Percentiles rank a stretch among this genome's conserved stretches.
Evolutionary conservation across 1,140 invertebrate species (phyloP).

Genomic region (Arion vulgaris): DNA sequence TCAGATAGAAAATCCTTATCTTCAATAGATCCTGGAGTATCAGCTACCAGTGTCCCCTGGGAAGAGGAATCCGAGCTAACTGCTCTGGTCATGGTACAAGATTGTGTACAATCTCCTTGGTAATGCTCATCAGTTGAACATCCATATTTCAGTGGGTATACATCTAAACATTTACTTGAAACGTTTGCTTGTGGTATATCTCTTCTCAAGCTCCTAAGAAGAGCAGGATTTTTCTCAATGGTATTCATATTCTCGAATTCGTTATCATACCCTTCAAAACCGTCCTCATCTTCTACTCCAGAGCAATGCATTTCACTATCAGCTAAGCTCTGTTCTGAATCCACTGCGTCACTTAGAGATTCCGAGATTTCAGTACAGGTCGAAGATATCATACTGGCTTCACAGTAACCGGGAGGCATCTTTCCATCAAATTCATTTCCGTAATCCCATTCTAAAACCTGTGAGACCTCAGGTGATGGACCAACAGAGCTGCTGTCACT

Average conservation of each 20-base stretch:
- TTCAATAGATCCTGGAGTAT: constrained; percentile 15
- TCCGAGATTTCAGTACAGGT: constrained; percentile 40
- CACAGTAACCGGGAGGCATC: constrained; percentile 10
- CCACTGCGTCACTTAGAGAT: constrained; percentile 33
- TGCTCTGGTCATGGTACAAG: neutral
- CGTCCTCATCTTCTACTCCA: constrained; percentile 33
- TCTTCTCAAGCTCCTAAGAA: constrained; percentile 44
- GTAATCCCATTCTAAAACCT: constrained; percentile 43
- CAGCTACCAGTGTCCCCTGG: neutral
- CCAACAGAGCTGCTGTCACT: constrained; percentile 37
- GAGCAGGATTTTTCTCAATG: constrained; percentile 38
- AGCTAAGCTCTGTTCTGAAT: neutral
- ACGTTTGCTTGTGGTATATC: constrained; percentile 61
- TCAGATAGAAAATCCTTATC: neutral
- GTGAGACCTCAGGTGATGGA: constrained; percentile 37
- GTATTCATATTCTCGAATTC: constrained; percentile 46
- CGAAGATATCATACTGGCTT: constrained; percentile 17
- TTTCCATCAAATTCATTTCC: constrained; percentile 42
- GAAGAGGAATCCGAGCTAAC: neutral
- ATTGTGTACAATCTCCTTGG: neutral
- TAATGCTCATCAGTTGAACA: constrained; percentile 33
- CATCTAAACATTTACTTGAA: constrained; percentile 45
- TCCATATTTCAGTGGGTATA: constrained; percentile 12
- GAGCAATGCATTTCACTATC: constrained; percentile 3
- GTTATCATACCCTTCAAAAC: constrained; percentile 39